Evolutionary conservation across 2,888 invertebrate genomes (phyloP).

Genomic region (Hecatera dysodea): DNA sequence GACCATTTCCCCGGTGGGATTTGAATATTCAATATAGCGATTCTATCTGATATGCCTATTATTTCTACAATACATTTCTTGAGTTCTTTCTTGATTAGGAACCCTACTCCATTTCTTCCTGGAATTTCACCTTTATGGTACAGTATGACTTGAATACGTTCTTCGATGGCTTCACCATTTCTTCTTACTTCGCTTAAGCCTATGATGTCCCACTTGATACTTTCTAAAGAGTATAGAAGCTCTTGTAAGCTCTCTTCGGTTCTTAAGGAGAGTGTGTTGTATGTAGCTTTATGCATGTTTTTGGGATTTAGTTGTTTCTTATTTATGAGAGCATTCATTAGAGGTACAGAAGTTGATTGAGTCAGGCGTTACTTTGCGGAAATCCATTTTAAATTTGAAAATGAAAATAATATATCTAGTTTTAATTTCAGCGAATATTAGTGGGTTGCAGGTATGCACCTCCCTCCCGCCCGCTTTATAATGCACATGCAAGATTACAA

Average conservation of each 20-base stretch:
- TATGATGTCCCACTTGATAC: constrained; percentile 10
- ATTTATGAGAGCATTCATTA: too few relatives aligned
- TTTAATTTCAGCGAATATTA: too few relatives aligned
- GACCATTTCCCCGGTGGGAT: background rate
- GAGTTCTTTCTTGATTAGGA: background rate
- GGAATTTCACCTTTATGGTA: constrained; percentile 13
- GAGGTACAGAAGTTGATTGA: too few relatives aligned
- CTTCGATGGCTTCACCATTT: constrained; percentile 13
- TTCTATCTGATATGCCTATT: constrained; percentile 8
- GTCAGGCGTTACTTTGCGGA: too few relatives aligned
- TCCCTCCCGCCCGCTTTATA: too few relatives aligned
- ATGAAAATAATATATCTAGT: too few relatives aligned
- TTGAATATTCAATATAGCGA: too few relatives aligned
- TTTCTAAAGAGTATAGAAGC: background rate
- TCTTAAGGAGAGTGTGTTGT: constrained; percentile 14
- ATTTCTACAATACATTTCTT: background rate
- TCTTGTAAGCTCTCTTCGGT: constrained; percentile 15
- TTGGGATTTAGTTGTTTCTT: background rate
- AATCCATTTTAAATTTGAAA: too few relatives aligned
- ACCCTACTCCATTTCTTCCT: constrained; percentile 13
- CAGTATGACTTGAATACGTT: background rate
- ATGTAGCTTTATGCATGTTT: too few relatives aligned
- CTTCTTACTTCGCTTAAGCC: constrained; percentile 17
- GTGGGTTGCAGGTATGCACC: too few relatives aligned
- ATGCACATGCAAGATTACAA: too few relatives aligned